These are phyloP conservation scores for Lates calcarifer DNA, from an alignment of 2,113 vertebrate species.

Conservation along the genomic window DNA sequence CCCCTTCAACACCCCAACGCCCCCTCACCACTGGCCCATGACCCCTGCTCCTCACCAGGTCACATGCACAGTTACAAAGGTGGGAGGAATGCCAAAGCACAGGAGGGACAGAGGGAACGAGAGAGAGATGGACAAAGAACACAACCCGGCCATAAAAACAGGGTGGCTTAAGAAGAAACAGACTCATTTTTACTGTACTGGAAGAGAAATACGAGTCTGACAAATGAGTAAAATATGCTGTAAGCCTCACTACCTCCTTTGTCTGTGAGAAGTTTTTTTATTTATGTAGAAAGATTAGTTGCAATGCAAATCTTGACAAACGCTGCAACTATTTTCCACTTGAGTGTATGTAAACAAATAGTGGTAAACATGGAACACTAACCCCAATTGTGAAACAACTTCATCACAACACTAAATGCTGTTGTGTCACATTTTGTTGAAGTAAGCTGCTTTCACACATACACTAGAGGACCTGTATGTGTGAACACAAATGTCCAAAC, in stretches of 20 bases:
- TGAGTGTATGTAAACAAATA: not conserved
- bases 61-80: slow-evolving; percentile 67
- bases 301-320: not conserved
- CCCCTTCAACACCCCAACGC: slow-evolving; percentile 36
- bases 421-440: not conserved
- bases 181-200: not conserved
- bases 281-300: not conserved
- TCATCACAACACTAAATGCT: too few relatives aligned
- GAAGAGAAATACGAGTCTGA: not conserved
- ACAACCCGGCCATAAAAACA: slow-evolving; percentile 2
- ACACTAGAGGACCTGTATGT: too few relatives aligned
- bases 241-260: not conserved
- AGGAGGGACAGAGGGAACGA: not conserved
- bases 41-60: slow-evolving; percentile 66
- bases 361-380: not conserved
- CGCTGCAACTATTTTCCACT: not conserved
- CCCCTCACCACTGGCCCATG: slow-evolving; percentile 69
- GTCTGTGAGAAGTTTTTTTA: not conserved
- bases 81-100: slow-evolving; percentile 66
- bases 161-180: not conserved
- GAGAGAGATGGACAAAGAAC: slow-evolving; percentile 3
- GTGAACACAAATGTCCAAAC: too few relatives aligned
- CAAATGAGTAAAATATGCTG: not conserved
- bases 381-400: not conserved
- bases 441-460: too few relatives aligned